Conservation (phyloP, 2,113 vertebrate species). For the Eolophus roseicapilla region DNA sequence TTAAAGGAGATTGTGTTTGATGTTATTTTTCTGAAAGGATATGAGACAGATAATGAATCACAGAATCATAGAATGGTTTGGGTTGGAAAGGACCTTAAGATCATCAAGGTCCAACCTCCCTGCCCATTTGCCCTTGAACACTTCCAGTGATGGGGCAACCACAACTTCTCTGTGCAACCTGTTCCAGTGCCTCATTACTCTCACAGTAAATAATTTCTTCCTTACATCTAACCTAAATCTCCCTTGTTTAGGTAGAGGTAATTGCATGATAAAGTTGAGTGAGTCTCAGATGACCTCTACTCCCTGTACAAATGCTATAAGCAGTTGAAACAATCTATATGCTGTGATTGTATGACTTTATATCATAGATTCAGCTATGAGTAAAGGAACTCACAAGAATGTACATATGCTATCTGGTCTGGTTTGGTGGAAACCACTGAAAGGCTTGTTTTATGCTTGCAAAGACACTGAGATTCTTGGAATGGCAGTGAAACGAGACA, state of each 20-base stretch:
- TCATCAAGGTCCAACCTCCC: neutral
- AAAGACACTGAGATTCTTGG: neutral
- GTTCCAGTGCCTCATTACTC: neutral
- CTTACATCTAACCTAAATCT: neutral
- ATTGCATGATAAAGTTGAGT: neutral
- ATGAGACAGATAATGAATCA: neutral
- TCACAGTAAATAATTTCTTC: neutral
- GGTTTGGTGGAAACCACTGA: neutral
- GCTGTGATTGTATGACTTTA: fast-evolving
- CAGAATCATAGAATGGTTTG: neutral
- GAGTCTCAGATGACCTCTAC: neutral
- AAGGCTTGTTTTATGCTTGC: neutral
- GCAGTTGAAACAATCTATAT: neutral
- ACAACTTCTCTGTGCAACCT: neutral
- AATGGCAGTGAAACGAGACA: neutral
- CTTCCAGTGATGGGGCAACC: neutral
- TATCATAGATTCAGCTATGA: neutral
- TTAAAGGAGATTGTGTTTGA: neutral
- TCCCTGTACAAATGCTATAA: neutral
- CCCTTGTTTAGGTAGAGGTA: neutral
- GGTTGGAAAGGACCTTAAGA: neutral
- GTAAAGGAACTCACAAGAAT: neutral
- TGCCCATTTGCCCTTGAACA: neutral
- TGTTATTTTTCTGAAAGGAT: neutral
- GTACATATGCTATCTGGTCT: neutral